Evolutionary conservation across 2,797 vertebrate species (phyloP).

Genomic region (Myripristis jacobus): DNA sequence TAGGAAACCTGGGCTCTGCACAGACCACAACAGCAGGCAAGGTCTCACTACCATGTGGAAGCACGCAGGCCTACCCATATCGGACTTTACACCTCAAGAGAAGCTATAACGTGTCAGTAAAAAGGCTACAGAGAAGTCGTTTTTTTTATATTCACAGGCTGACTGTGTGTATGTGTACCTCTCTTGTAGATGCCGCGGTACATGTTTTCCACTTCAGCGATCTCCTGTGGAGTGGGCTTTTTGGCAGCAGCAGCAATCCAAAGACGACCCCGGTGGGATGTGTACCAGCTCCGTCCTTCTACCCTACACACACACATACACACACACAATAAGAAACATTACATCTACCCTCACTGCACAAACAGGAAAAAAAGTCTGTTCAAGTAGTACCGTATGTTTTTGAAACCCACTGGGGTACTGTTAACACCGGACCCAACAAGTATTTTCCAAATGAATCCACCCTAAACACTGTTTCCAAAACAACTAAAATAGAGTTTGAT

Average conservation of each 20-base stretch:
- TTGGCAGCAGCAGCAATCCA: slow-evolving; percentile 98
- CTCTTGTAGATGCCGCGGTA: slow-evolving; percentile 85
- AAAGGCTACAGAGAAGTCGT: background rate
- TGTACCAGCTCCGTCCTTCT: slow-evolving; percentile 97
- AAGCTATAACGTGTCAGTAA: background rate
- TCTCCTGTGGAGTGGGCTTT: slow-evolving; percentile 90
- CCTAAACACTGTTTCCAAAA: no score
- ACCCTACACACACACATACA: slow-evolving; percentile 85
- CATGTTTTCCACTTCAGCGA: slow-evolving; percentile 88
- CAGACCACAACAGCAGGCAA: slow-evolving; percentile 16
- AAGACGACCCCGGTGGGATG: slow-evolving; percentile 92
- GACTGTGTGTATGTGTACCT: slow-evolving; percentile 77
- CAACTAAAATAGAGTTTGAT: no score
- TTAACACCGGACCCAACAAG: no score
- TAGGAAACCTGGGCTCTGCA: slow-evolving; percentile 86
- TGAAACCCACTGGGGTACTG: no score
- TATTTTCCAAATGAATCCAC: no score
- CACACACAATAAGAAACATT: background rate
- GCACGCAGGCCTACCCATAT: background rate
- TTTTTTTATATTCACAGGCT: background rate
- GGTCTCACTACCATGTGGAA: background rate
- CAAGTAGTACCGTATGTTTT: no score
- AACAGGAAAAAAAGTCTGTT: background rate
- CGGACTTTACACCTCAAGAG: background rate
- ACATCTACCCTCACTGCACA: background rate